Evolutionary conservation across 2,888 invertebrate genomes (phyloP), one percentile per base, ranked within the genome.

Genomic region (Drosophila vallismaia): DNA sequence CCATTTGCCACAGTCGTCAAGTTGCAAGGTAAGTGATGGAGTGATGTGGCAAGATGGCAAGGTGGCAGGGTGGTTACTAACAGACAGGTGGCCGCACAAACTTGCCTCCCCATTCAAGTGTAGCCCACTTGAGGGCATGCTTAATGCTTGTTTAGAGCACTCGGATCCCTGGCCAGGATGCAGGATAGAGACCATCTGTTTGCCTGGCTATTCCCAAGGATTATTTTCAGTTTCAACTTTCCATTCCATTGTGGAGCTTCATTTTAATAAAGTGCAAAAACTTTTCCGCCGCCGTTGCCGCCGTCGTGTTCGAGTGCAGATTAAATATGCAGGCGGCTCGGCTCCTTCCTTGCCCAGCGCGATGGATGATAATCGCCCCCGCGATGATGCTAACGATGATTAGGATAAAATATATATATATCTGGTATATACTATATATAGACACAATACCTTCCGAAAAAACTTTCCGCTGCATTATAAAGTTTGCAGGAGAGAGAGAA

Each of bases 281-380:
- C 67, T 76, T 76, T 63, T 44, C 33, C 73, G 72, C 66, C 71
- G 57, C 49, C 71, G 57, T 45, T 14, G 14, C 19, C 19, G 19
- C 19, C 45, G 33, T 54, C 49, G 71, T 85, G 86, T 40, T 54
- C 49, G 71, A 87, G 86, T 86, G 77, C 76, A 87, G 84, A 87
- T 87, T 83, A 88, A 87, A 88, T 86, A 87, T 86, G 83, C 75
- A 74, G 19, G 19, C 19, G 19, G 19, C 19, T 19, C 19, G 75
- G 71, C 68, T 57, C 73, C 68, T 71, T 63, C n/a, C 36, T 71
- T 63, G 19, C n/a, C 36, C 36, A 69, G 58, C 63, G 64, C 68
- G 33, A 62, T 48, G 45, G 62, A 68, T 54, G 55, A 60, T 64
- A 33, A 45, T 69, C 54, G 33, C 42, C 38, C 38, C 29, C 45